Evolutionary conservation across 2,113 vertebrate genomes (phyloP), one percentile per base, ranked within the genome.

Genomic region (Pipa parva): DNA sequence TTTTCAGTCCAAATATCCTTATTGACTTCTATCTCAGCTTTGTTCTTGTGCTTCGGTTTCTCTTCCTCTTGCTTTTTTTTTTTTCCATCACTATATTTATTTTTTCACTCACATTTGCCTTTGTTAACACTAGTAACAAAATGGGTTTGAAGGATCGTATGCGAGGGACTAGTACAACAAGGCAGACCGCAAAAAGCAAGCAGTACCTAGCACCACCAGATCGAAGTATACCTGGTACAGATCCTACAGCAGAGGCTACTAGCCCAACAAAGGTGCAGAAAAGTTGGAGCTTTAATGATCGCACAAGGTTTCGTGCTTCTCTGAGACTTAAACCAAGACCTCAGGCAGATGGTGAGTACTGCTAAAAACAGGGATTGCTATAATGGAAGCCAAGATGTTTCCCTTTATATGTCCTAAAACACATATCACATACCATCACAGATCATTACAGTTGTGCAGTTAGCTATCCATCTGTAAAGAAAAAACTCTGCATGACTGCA

Each of bases 211-310:
- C 87, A 0, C 88, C 90, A 0, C 88, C 90, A 0, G 71, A 85
- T 3, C 84, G 86, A 15, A 86, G 88, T 15, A 86, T 78, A 8
- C 92, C 94, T 2, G 91, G 93, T 71, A 24, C 33, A 42, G 65
- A 69, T 8, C 11, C 36, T 13, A 86, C 81, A 65, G 85, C 87
- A 1, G 95, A 97, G 83, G 93, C 95, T 4, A 74, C 81, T 66
- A 97, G 93, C 75, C 93, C 95, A 1, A 91, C 86, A 63, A 98
- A 97, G 76, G 95, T 98, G 71, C 95, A 97, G 83, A 99, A 99
- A 75, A 99, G 97, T 78, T 99, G 97, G 95, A 99, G 97, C 77
- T 99, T 99, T 78, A 98, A 97, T 0, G 97, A 99, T 79, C 89
- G 97, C 57, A 97, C 95, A 0, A 91, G 95, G 0, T 95, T 98